Conservation (phyloP, 2,888 invertebrate species). For the Imbricaverruca yamaguchii region DNA sequence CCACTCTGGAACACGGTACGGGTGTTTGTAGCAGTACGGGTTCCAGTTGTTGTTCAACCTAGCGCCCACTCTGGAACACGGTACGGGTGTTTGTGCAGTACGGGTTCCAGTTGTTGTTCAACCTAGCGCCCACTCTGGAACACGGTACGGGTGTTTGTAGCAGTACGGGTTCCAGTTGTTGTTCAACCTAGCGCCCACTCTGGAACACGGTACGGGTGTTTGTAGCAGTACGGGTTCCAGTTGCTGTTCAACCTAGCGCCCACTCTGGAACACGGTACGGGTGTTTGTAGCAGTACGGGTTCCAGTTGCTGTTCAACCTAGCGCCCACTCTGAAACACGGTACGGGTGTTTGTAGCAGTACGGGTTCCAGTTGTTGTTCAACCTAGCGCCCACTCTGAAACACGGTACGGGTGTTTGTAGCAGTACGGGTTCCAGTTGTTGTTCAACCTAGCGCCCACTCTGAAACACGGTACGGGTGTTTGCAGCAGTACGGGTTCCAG, state of each 20-base stretch:
- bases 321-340: too few species aligned
- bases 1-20: not conserved
- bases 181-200: too few species aligned
- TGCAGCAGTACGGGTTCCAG: too few species aligned
- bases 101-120: too few species aligned
- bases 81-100: not conserved
- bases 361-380: too few species aligned
- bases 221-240: not conserved
- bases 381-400: too few species aligned
- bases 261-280: not conserved
- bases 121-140: too few species aligned
- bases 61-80: not conserved
- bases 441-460: not conserved
- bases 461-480: not conserved
- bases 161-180: too few species aligned
- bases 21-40: slow-evolving; percentile 4
- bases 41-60: not conserved
- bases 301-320: too few species aligned
- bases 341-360: too few species aligned
- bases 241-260: not conserved
- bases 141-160: too few species aligned
- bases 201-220: not conserved
- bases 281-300: too few species aligned
- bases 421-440: not conserved
- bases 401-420: not conserved